Base-by-base conservation (phyloP, 2,888 invertebrate species). In the Eristalinus sepulchralis region DNA sequence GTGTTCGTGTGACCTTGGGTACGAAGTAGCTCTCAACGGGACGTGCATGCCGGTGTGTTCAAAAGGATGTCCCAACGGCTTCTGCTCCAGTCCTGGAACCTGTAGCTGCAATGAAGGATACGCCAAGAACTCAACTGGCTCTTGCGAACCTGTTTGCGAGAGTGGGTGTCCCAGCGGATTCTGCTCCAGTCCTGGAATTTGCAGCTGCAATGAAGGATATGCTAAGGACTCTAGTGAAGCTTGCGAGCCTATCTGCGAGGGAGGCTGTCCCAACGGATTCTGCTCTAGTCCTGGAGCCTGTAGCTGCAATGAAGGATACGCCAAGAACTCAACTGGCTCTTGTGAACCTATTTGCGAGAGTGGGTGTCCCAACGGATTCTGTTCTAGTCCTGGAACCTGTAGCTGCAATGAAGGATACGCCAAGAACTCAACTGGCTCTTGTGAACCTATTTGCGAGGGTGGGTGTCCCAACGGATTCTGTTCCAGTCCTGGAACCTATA, bases 101-200 rank as follows among this genome's bases (percentile, higher is more conserved):
- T 95, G 96, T 89, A 93, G 95, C 59, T 96, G 96, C 88, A 94
- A 95, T 83, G 91, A 93, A 0, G 96, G 96, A 0, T 96, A 93
- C 91, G 79, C 62, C 4, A 87, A 77, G 67, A 5, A 5, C 27
- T 27, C 27, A 72, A 89, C 88, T 11, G 91, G 90, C 24, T 80
- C 89, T 0, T 90, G 90, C 59, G 88, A 88, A 0, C 90, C 92
- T 1, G 63, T 88, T 1, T 92, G 92, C 36, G 83, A 84, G 2
- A 89, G 89, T 0, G 31, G 36, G 0, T 92, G 92, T 70, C 85
- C 84, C 2, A 92, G 93, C 82, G 91, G 93, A 0, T 88, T 88
- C 3, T 94, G 94, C 81, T 88, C 90, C 1, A 91, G 89, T 0
- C 93, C 93, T 0, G 89, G 92, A 53, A 88, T 88, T 1, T 94